Conservation (phyloP, 2,888 invertebrate genomes). For the Apodemia mormo region DNA sequence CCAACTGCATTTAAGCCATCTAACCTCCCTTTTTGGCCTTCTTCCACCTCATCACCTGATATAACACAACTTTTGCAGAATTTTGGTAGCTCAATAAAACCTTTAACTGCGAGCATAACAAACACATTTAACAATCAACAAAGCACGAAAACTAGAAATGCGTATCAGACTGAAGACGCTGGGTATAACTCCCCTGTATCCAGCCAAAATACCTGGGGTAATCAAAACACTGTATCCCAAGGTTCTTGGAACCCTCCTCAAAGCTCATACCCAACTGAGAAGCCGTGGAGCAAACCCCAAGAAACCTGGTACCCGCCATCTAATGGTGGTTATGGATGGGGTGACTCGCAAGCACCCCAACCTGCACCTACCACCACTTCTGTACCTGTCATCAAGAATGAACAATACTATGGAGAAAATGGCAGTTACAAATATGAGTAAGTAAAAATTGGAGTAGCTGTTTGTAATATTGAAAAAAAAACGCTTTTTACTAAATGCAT, state of each 20-base stretch:
- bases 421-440: conserved; percentile 80
- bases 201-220: conserved; percentile 28
- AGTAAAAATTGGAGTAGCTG: conserved; percentile 44
- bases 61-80: background rate
- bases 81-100: background rate
- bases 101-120: no score
- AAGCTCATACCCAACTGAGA: conserved; percentile 29
- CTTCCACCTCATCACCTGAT: background rate
- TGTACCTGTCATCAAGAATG: conserved; percentile 70
- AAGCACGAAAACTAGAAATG: conserved; percentile 29
- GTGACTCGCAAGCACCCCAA: conserved; percentile 18
- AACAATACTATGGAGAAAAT: conserved; percentile 65
- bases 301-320: conserved; percentile 32
- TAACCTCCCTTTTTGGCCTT: background rate
- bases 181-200: conserved; percentile 40
- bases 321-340: background rate
- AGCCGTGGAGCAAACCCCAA: conserved; percentile 35
- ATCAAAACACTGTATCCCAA: conserved; percentile 30
- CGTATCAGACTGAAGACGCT: conserved; percentile 39
- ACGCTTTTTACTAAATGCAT: no score
- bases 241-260: conserved; percentile 36
- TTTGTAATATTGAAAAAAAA: no score
- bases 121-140: background rate
- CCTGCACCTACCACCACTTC: conserved; percentile 24
- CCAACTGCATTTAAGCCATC: no score